A percentile compares a stretch with the other conserved stretches of the same genome.
These are phyloP conservation scores for Lophochroa leadbeateri DNA, from an alignment of 2,113 vertebrate species.

Conservation along the genomic window DNA sequence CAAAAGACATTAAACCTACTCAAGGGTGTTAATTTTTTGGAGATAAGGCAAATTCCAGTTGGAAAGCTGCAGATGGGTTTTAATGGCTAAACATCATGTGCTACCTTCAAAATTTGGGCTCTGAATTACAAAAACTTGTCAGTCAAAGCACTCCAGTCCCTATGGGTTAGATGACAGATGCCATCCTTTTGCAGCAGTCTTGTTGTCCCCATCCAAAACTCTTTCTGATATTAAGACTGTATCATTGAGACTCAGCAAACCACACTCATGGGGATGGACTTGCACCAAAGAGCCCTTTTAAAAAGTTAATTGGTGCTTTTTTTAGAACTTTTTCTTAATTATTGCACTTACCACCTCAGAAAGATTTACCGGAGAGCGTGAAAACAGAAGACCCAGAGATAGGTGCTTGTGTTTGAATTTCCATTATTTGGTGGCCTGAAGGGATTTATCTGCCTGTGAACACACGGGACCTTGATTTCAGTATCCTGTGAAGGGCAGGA, in stretches of 20 bases:
- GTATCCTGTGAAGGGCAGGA: slow-evolving; percentile 65
- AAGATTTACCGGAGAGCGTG: not conserved
- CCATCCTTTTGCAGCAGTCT: not conserved
- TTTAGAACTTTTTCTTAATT: not conserved
- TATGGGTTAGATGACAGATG: not conserved
- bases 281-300: not conserved
- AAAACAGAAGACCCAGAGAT: not conserved
- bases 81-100: not conserved
- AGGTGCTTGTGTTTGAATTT: not conserved
- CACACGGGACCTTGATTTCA: not conserved
- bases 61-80: not conserved
- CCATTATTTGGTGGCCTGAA: slow-evolving; percentile 31
- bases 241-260: not conserved
- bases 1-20: not conserved
- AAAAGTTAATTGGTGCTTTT: not conserved
- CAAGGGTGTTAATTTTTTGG: not conserved
- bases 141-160: fast-evolving
- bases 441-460: not conserved
- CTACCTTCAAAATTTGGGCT: not conserved
- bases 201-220: not conserved
- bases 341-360: fast-evolving
- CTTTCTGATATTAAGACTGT: not conserved
- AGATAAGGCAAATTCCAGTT: not conserved
- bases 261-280: not conserved
- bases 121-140: not conserved